Percentiles rank a stretch among this genome's conserved stretches.
These are phyloP conservation scores for Acrocephalus arundinaceus DNA, from an alignment of 2,113 vertebrate genomes.

Conservation along the genomic window DNA sequence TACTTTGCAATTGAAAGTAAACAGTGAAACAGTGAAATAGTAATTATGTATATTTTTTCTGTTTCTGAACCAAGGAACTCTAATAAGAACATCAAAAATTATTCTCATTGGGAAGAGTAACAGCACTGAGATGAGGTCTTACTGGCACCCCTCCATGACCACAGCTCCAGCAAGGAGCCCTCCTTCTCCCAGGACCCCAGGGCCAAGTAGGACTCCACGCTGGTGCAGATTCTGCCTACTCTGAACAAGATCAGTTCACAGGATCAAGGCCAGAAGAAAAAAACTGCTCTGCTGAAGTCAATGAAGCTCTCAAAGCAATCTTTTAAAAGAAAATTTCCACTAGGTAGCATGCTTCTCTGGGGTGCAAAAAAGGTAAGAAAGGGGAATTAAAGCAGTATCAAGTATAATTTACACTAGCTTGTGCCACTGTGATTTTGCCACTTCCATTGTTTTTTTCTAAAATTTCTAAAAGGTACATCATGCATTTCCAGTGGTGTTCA, in stretches of 20 bases:
- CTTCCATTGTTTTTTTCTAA: not conserved
- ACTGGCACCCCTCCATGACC: fast-evolving
- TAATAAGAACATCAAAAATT: not conserved
- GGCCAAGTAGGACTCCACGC: not conserved
- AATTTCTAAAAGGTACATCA: not conserved
- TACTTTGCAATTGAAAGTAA: not conserved
- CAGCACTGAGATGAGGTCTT: not conserved
- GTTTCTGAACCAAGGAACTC: not conserved
- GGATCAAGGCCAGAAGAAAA: not conserved
- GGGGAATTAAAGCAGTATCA: not conserved
- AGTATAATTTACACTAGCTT: not conserved
- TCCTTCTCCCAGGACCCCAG: not conserved
- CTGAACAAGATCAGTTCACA: not conserved
- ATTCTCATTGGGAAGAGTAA: not conserved
- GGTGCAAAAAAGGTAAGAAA: not conserved
- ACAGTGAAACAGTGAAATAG: not conserved
- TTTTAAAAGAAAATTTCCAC: not conserved
- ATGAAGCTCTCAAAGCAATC: not conserved
- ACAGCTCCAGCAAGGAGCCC: not conserved
- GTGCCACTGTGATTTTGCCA: not conserved
- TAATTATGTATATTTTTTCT: not conserved
- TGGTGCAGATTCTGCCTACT: not conserved
- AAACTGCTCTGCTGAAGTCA: not conserved
- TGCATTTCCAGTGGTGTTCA: not conserved
- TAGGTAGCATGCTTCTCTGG: not conserved